These are phyloP conservation scores for Anoplophora glabripennis DNA, from an alignment of 1,140 invertebrate genomes.

Conservation along the genomic window DNA sequence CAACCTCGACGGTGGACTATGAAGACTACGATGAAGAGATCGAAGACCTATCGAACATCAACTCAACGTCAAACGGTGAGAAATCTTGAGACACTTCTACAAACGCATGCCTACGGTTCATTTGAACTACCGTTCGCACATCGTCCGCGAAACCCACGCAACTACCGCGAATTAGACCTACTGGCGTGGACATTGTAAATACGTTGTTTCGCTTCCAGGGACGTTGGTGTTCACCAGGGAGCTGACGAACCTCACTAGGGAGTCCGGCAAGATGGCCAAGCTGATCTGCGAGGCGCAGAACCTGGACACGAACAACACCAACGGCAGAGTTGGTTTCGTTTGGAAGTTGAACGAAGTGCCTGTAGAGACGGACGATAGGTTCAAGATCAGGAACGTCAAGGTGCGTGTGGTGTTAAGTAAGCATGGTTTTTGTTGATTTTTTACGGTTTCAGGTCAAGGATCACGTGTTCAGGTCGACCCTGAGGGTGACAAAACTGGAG, in stretches of 20 bases:
- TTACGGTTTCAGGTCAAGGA: not conserved
- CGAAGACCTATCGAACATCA: constrained; percentile 31
- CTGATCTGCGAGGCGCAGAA: constrained; percentile 64
- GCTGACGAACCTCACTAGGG: constrained; percentile 62
- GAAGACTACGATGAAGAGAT: constrained; percentile 37
- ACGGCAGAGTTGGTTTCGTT: constrained; percentile 55
- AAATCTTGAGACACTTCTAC: not conserved
- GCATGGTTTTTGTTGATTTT: not conserved
- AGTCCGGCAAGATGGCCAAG: constrained; percentile 59
- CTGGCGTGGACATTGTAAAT: not conserved
- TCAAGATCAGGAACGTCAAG: constrained; percentile 52
- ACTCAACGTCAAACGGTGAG: constrained; percentile 38
- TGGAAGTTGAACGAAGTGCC: constrained; percentile 71
- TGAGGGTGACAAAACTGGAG: constrained; percentile 62
- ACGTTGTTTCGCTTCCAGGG: constrained; percentile 30
- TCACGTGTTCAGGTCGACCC: constrained; percentile 43
- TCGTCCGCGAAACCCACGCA: too few relatives aligned
- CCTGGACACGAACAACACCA: constrained; percentile 32
- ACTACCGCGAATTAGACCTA: too few relatives aligned
- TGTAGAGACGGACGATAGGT: constrained; percentile 50
- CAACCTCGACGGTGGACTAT: constrained; percentile 13
- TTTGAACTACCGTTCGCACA: too few relatives aligned
- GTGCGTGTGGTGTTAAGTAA: constrained; percentile 15
- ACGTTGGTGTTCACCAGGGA: constrained; percentile 49
- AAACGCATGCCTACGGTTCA: too few relatives aligned